A percentile compares a stretch with the other conserved stretches of the same genome.
These are phyloP conservation scores for Ctenopoma multispine DNA, from an alignment of 2,797 vertebrate species.

Conservation along the genomic window DNA sequence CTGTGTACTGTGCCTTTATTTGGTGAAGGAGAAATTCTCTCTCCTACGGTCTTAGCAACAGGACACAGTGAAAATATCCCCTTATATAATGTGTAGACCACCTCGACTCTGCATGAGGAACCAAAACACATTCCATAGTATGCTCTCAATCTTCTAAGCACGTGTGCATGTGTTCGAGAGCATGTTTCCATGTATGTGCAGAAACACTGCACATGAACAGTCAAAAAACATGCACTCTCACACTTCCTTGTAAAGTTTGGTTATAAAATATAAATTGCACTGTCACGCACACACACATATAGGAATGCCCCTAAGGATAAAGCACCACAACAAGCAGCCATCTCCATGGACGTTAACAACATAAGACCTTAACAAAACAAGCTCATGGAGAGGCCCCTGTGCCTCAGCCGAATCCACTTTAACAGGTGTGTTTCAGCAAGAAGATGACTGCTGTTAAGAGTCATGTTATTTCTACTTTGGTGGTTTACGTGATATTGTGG, in stretches of 20 bases:
- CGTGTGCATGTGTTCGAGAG: slow-evolving; percentile 38
- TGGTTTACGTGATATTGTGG: slow-evolving; percentile 26
- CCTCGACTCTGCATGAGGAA: slow-evolving; percentile 54
- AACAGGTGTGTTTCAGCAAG: slow-evolving; percentile 66
- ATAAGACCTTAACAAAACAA: slow-evolving; percentile 59
- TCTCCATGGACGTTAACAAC: slow-evolving; percentile 62
- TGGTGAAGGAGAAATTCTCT: slow-evolving; percentile 67
- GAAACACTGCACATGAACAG: slow-evolving; percentile 29
- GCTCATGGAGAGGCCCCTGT: slow-evolving; percentile 56
- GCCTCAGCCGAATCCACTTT: slow-evolving; percentile 58
- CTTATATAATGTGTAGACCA: slow-evolving; percentile 74
- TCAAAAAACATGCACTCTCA: slow-evolving; percentile 48
- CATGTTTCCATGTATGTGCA: slow-evolving; percentile 43
- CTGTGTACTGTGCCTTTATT: slow-evolving; percentile 71
- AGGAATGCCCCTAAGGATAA: slow-evolving; percentile 51
- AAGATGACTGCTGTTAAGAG: not conserved
- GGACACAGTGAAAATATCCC: slow-evolving; percentile 73
- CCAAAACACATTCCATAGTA: slow-evolving; percentile 77
- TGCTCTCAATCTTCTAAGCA: slow-evolving; percentile 37
- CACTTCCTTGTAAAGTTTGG: slow-evolving; percentile 62
- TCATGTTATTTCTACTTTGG: slow-evolving; percentile 16
- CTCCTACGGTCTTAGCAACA: slow-evolving; percentile 74
- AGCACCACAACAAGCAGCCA: slow-evolving; percentile 56
- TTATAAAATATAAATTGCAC: slow-evolving; percentile 68
- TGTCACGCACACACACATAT: slow-evolving; percentile 42